phyloP scores from a whole-genome alignment of 2,113 vertebrate species.

The Rostratula benghalensis region DNA sequence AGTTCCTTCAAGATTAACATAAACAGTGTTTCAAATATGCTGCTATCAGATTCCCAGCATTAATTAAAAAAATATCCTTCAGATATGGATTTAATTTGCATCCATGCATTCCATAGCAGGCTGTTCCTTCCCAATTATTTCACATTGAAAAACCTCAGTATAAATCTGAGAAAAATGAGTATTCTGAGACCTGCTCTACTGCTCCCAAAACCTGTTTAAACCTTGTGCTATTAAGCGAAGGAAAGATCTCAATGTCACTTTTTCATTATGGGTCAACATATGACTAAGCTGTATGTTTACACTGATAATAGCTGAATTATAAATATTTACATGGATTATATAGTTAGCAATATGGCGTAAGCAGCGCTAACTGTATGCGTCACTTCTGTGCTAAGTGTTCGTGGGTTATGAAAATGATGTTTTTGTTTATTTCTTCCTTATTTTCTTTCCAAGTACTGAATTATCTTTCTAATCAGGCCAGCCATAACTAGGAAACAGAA shows the following conservation, averaged over 20 bases:
- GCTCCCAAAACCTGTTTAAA: slow-evolving; percentile 7
- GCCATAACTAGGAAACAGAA: background rate
- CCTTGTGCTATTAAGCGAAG: background rate
- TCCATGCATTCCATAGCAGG: background rate
- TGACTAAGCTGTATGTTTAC: slow-evolving; percentile 39
- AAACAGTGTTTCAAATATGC: slow-evolving; percentile 17
- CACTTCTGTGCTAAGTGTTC: background rate
- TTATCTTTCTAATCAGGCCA: background rate
- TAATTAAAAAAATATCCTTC: slow-evolving; percentile 36
- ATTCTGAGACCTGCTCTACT: background rate
- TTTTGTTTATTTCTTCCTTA: background rate
- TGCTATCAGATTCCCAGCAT: slow-evolving; percentile 39
- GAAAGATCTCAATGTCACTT: slow-evolving; percentile 52
- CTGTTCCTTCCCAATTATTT: background rate
- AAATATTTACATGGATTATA: slow-evolving; percentile 64
- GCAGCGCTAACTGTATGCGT: background rate
- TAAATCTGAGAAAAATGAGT: background rate
- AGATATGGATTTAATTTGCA: slow-evolving; percentile 52
- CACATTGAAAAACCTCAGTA: background rate
- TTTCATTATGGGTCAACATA: slow-evolving; percentile 18
- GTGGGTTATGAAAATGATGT: background rate
- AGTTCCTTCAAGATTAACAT: slow-evolving; percentile 34
- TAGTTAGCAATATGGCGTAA: slow-evolving; percentile 37
- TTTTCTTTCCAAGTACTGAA: slow-evolving; percentile 12
- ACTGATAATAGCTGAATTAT: slow-evolving; percentile 47